These are phyloP conservation scores for Gibbula magus DNA, from an alignment of 2,888 invertebrate genomes.

Conservation along the genomic window DNA sequence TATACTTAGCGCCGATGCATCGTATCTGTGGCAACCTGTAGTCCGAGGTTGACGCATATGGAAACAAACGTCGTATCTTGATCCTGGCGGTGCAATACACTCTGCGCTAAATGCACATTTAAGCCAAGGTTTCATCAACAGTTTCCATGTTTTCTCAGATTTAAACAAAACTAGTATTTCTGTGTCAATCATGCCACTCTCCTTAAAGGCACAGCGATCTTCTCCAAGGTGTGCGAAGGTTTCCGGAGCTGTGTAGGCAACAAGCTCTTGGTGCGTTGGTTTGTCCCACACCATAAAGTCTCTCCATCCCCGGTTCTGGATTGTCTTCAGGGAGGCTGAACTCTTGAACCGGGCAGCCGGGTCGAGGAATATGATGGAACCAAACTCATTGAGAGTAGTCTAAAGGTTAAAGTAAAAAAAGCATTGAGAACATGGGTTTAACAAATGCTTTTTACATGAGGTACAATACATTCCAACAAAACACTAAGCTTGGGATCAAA, in stretches of 20 bases:
- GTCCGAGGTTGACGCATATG: constrained; percentile 58
- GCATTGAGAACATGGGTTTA: background rate
- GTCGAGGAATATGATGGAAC: constrained; percentile 57
- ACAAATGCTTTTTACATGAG: background rate
- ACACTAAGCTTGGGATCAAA: background rate
- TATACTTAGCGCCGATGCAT: constrained; percentile 63
- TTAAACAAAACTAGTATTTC: constrained; percentile 59
- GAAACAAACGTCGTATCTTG: constrained; percentile 56
- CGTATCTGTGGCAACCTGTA: constrained; percentile 67
- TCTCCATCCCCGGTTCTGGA: constrained; percentile 51
- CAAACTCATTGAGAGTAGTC: constrained; percentile 58
- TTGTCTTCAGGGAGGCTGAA: constrained; percentile 48
- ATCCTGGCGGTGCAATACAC: constrained; percentile 57
- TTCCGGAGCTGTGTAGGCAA: constrained; percentile 57
- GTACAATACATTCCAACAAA: background rate
- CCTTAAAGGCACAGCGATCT: constrained; percentile 54
- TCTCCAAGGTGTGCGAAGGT: constrained; percentile 60
- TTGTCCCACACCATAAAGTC: constrained; percentile 61
- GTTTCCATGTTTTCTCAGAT: constrained; percentile 54
- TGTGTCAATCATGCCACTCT: constrained; percentile 53
- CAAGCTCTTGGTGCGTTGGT: constrained; percentile 38
- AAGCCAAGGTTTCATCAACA: constrained; percentile 65
- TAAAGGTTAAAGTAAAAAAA: constrained; percentile 36
- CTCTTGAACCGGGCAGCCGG: constrained; percentile 54
- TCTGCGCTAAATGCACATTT: constrained; percentile 60